Conservation (phyloP, 2,797 vertebrate genomes). For the Cygnus olor region DNA sequence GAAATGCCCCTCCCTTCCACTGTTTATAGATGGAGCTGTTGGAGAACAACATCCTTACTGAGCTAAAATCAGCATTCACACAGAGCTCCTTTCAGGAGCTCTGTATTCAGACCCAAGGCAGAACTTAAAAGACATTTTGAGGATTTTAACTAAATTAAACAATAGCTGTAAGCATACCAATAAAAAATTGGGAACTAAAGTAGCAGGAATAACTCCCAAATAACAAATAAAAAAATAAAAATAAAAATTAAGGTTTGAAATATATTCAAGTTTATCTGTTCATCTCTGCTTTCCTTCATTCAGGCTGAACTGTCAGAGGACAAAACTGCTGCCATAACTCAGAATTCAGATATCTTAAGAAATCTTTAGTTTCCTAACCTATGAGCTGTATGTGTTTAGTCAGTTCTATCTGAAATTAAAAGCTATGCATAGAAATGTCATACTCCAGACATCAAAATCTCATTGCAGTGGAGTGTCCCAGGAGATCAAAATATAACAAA, state of each 20-base stretch:
- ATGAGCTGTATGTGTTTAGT: neutral
- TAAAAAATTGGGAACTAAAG: neutral
- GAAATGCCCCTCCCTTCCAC: neutral
- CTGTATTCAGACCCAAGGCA: neutral
- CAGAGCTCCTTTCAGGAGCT: neutral
- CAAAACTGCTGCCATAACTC: neutral
- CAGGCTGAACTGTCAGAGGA: neutral
- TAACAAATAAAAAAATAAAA: neutral
- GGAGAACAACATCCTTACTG: neutral
- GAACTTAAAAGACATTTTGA: neutral
- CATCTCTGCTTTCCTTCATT: neutral
- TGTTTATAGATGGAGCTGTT: neutral
- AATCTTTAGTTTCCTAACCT: neutral
- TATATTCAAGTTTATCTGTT: neutral
- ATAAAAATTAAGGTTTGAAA: neutral
- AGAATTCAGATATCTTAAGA: neutral
- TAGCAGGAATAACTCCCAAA: neutral
- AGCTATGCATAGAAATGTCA: neutral
- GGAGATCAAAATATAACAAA: neutral
- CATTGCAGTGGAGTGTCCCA: neutral
- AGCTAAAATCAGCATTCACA: rapidly evolving
- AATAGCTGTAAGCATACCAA: neutral
- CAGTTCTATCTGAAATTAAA: neutral
- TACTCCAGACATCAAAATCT: neutral
- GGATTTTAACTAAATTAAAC: neutral